Percentiles rank a stretch among this genome's conserved stretches.
Evolutionary conservation across 1,140 invertebrate genomes (phyloP).

Genomic region (Frieseomelitta varia): DNA sequence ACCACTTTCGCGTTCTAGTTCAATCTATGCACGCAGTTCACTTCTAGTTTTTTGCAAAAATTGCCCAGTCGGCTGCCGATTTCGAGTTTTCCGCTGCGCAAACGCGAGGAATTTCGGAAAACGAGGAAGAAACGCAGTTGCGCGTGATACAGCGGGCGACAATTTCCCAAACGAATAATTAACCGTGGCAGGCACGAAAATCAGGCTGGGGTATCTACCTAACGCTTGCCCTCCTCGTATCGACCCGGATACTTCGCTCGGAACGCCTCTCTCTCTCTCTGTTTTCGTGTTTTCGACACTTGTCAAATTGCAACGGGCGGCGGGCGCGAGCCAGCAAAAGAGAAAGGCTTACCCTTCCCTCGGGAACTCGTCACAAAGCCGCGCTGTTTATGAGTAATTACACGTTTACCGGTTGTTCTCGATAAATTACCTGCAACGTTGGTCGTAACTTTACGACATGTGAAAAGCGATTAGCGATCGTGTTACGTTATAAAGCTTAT

Average conservation of each 20-base stretch:
- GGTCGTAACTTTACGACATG: constrained; percentile 60
- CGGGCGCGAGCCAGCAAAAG: neutral
- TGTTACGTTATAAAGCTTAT: constrained; percentile 60
- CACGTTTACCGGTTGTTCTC: constrained; percentile 57
- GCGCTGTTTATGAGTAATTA: constrained; percentile 69
- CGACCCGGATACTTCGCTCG: constrained; percentile 28
- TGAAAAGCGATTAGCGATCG: constrained; percentile 67
- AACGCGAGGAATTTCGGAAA: neutral
- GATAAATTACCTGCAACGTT: constrained; percentile 58
- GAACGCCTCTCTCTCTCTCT: constrained; percentile 4
- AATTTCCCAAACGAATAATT: constrained; percentile 11
- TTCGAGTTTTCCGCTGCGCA: neutral
- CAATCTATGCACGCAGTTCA: neutral
- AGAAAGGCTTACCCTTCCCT: neutral
- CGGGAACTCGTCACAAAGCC: constrained; percentile 52
- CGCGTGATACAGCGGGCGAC: neutral
- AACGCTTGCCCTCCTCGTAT: neutral
- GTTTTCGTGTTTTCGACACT: constrained; percentile 43
- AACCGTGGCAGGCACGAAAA: constrained; percentile 7
- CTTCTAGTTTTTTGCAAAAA: neutral
- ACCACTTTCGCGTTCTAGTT: neutral
- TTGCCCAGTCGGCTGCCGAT: neutral
- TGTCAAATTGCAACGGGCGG: constrained; percentile 37
- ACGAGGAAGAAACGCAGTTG: constrained; percentile 16
- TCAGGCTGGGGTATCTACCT: constrained; percentile 5